These are phyloP conservation scores for Orchesella flavescens DNA, from an alignment of 2,888 invertebrate genomes.

Conservation along the genomic window DNA sequence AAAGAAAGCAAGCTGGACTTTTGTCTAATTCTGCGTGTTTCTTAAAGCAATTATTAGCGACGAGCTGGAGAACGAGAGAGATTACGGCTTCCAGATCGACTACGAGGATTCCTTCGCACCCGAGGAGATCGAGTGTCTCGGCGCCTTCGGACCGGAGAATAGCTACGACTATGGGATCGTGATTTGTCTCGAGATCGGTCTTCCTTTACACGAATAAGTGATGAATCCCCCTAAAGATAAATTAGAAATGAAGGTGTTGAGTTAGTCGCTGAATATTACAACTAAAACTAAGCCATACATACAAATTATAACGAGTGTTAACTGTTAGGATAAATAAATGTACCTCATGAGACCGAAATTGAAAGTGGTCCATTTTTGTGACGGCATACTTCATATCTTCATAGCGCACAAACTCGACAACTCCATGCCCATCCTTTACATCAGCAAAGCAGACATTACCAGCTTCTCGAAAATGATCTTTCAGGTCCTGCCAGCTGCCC, in stretches of 20 bases:
- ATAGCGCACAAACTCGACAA: constrained; percentile 96
- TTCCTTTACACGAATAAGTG: constrained; percentile 97
- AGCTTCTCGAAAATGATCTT: constrained; percentile 99
- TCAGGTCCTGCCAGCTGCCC: constrained; percentile 96
- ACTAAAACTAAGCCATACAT: neutral
- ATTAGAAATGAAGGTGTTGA: no score
- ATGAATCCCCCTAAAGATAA: constrained; percentile 89
- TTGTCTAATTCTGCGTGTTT: no score
- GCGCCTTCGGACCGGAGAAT: no score
- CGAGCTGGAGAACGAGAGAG: constrained; percentile 75
- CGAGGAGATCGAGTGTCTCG: no score
- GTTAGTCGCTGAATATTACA: no score
- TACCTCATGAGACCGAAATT: constrained; percentile 99
- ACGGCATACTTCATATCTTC: constrained; percentile 99
- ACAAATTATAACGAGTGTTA: neutral
- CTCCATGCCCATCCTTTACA: constrained; percentile 98
- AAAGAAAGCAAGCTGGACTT: no score
- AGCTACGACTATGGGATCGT: constrained; percentile 76
- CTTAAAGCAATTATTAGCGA: no score
- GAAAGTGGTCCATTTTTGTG: constrained; percentile 96
- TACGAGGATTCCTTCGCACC: no score
- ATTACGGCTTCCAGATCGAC: constrained; percentile 67
- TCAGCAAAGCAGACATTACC: constrained; percentile 99
- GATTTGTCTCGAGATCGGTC: constrained; percentile 85
- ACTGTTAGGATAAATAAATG: constrained; percentile 26